Evolutionary conservation across 2,113 vertebrate species (phyloP).

Genomic region (Psettodes erumei): DNA sequence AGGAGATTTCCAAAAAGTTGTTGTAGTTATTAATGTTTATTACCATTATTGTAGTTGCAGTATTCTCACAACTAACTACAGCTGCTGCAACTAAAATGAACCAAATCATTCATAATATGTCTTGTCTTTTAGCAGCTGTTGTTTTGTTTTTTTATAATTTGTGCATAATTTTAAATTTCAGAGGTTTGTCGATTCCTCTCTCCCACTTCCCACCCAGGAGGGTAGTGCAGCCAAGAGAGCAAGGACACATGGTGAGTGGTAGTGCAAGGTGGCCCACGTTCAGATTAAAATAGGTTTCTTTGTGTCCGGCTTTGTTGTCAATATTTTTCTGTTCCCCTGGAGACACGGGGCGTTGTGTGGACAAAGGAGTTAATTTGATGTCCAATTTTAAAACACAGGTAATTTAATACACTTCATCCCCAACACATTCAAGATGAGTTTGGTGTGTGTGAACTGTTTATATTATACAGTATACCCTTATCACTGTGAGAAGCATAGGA

Average conservation of each 20-base stretch:
- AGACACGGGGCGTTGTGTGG: slow-evolving; percentile 13
- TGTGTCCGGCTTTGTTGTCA: slow-evolving; percentile 38
- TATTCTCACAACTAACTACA: slow-evolving; percentile 24
- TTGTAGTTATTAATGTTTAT: too few relatives aligned
- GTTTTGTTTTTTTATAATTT: slow-evolving; percentile 4
- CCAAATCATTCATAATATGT: neutral
- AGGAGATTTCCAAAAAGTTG: slow-evolving; percentile 15
- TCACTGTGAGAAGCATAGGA: slow-evolving; percentile 13
- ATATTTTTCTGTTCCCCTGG: slow-evolving; percentile 59
- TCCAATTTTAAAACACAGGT: slow-evolving; percentile 24
- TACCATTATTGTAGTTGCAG: slow-evolving; percentile 15
- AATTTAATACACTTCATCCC: neutral
- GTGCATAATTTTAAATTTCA: slow-evolving; percentile 53
- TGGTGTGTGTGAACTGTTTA: neutral
- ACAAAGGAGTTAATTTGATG: slow-evolving; percentile 22
- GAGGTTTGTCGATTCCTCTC: slow-evolving; percentile 59
- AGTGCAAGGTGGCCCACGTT: neutral
- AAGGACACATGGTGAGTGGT: slow-evolving; percentile 76
- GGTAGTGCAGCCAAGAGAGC: slow-evolving; percentile 73
- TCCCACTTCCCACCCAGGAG: slow-evolving; percentile 77
- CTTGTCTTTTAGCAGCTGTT: slow-evolving; percentile 5
- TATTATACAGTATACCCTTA: slow-evolving; percentile 3
- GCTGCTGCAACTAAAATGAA: slow-evolving; percentile 11
- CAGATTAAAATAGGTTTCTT: slow-evolving; percentile 19
- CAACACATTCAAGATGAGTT: neutral